Conservation (phyloP, 1,140 invertebrate species). For the Ptiloglossa arizonensis region DNA sequence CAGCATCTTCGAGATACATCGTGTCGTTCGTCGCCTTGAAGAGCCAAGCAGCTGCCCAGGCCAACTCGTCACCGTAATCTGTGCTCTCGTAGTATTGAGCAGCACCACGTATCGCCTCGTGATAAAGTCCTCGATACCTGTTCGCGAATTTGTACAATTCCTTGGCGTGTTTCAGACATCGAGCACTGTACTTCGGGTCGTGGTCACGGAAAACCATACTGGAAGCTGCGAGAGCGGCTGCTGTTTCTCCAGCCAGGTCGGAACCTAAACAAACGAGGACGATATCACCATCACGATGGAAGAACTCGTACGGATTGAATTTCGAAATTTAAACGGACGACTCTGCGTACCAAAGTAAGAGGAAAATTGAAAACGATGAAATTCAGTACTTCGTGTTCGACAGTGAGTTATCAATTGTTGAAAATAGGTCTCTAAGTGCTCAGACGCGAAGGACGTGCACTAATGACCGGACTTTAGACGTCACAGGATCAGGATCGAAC, state of each 20-base stretch:
- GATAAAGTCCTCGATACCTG: conserved; percentile 83
- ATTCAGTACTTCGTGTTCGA: too few species aligned
- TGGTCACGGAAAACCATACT: conserved; percentile 81
- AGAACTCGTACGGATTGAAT: too few species aligned
- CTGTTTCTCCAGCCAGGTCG: conserved; percentile 85
- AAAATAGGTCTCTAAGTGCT: too few species aligned
- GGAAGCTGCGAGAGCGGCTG: conserved; percentile 84
- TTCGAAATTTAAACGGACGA: too few species aligned
- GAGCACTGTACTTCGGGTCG: conserved; percentile 81
- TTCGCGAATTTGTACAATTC: conserved; percentile 85
- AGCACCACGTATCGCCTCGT: conserved; percentile 83
- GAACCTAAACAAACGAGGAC: conserved; percentile 79
- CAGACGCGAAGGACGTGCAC: too few species aligned
- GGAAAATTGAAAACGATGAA: too few species aligned
- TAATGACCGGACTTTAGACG: too few species aligned
- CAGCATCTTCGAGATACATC: conserved; percentile 82
- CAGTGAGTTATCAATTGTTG: too few species aligned
- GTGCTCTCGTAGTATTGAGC: conserved; percentile 83
- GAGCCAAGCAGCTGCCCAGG: conserved; percentile 85
- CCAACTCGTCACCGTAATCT: conserved; percentile 85
- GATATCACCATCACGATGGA: too few species aligned
- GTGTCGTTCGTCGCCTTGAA: conserved; percentile 83
- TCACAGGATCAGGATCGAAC: too few species aligned
- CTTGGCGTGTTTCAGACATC: conserved; percentile 82
- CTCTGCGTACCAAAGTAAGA: too few species aligned